These are phyloP conservation scores for Drosophila mojavensis DNA, from an alignment of 1,140 invertebrate species.

Conservation along the genomic window DNA sequence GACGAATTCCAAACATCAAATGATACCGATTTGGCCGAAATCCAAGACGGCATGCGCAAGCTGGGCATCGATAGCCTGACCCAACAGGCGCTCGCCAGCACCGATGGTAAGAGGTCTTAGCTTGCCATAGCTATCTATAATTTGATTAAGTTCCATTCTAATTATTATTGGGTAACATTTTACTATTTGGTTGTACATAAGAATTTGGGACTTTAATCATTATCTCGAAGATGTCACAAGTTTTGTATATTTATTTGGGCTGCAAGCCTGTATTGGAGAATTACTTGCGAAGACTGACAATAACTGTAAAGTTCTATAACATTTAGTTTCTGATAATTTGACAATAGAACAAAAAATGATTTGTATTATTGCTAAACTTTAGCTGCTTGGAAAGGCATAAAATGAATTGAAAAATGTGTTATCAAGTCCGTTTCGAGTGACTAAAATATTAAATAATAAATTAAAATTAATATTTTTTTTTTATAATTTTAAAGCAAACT, in stretches of 20 bases:
- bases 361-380: too few species aligned
- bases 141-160: constrained; percentile 15
- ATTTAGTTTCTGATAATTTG: too few species aligned
- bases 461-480: too few species aligned
- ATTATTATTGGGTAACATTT: neutral
- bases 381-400: too few species aligned
- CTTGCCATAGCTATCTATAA: constrained; percentile 10
- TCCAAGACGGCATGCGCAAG: constrained; percentile 88
- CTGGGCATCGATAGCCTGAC: constrained; percentile 85
- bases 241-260: neutral
- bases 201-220: neutral
- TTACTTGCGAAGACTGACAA: too few species aligned
- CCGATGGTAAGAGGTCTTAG: constrained; percentile 78
- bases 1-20: constrained; percentile 86
- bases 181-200: constrained; percentile 3
- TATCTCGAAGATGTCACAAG: neutral
- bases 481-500: too few species aligned
- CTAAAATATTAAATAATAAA: too few species aligned
- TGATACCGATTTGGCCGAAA: constrained; percentile 87
- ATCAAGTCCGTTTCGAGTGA: too few species aligned
- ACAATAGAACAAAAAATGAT: too few species aligned
- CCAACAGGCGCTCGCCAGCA: constrained; percentile 70
- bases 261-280: neutral
- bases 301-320: too few species aligned
- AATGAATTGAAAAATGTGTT: too few species aligned